These are phyloP conservation scores for Accipiter virgatus DNA, from an alignment of 2,113 vertebrate species.

Conservation along the genomic window DNA sequence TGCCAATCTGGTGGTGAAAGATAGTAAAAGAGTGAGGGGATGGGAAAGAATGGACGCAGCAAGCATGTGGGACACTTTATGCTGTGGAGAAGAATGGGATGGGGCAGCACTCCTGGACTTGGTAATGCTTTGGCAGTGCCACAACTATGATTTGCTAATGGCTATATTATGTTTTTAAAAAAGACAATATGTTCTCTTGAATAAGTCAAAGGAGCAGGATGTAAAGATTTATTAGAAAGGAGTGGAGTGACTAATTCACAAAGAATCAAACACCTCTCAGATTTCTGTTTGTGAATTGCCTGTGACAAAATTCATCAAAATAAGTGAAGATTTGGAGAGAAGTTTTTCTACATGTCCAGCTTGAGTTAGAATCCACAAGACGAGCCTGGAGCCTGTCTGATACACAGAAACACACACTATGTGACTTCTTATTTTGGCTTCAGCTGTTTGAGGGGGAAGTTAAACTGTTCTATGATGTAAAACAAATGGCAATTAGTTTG, in stretches of 20 bases:
- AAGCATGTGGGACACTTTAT: neutral
- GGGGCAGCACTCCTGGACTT: neutral
- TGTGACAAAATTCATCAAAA: neutral
- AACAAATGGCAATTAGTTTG: neutral
- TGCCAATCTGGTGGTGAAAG: constrained; percentile 21
- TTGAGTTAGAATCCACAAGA: neutral
- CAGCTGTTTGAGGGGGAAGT: neutral
- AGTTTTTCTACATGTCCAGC: neutral
- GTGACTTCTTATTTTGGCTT: neutral
- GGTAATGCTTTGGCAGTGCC: neutral
- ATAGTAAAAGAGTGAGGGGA: neutral
- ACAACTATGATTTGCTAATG: neutral
- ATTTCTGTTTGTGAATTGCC: neutral
- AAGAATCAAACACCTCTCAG: neutral
- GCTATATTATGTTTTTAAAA: neutral
- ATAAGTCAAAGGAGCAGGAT: neutral
- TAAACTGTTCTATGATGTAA: neutral
- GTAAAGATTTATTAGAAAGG: neutral
- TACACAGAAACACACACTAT: neutral
- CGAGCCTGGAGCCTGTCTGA: neutral
- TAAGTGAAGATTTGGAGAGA: neutral
- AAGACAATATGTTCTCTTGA: neutral
- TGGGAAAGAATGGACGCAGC: neutral
- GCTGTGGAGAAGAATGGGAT: neutral
- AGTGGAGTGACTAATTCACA: neutral